Evolutionary conservation across 2,797 vertebrate genomes (phyloP).

Genomic region (Sebastes cheni): DNA sequence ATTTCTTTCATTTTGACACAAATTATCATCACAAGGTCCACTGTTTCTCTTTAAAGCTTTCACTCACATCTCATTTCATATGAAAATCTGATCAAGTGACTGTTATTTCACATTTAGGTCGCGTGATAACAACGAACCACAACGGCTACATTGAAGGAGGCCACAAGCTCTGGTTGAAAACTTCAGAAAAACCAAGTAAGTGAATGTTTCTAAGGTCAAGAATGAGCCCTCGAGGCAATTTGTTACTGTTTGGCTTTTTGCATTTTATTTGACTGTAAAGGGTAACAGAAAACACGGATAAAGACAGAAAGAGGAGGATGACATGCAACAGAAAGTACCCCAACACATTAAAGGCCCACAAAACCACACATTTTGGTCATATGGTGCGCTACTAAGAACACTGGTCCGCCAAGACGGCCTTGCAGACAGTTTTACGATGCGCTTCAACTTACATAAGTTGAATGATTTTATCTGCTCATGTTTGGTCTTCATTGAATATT

Average conservation of each 20-base stretch:
- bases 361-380: not conserved
- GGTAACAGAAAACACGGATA: not conserved
- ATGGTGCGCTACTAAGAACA: not conserved
- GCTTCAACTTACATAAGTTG: not conserved
- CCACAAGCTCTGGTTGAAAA: not conserved
- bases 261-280: not conserved
- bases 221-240: not conserved
- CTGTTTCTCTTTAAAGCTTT: not conserved
- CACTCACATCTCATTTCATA: not conserved
- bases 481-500: constrained; percentile 26
- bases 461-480: constrained; percentile 47
- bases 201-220: not conserved
- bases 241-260: not conserved
- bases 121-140: not conserved
- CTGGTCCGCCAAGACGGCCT: not conserved
- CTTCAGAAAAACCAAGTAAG: not conserved
- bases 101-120: not conserved
- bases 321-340: not conserved
- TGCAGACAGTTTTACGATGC: not conserved
- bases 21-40: not conserved
- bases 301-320: not conserved
- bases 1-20: not conserved
- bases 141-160: not conserved
- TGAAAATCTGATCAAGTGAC: not conserved
- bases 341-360: not conserved